Evolutionary conservation across 2,888 invertebrate species (phyloP).

Genomic region (Chymomyza amoena): DNA sequence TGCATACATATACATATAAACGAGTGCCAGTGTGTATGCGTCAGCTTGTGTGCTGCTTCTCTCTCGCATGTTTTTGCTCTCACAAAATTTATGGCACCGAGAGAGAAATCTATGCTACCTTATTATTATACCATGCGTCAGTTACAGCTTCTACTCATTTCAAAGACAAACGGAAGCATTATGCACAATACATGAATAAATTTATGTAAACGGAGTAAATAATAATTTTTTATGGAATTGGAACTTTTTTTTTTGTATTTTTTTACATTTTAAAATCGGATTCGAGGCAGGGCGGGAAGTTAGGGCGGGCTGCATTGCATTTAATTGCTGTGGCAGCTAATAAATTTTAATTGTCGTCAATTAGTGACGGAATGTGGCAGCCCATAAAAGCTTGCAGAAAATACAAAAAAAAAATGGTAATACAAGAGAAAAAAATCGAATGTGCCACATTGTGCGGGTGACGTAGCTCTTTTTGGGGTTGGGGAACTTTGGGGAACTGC

Average conservation of each 20-base stretch:
- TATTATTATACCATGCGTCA: no score
- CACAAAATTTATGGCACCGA: no score
- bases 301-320: conserved; percentile 44
- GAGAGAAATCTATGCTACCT: no score
- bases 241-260: background rate
- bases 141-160: conserved; percentile 10
- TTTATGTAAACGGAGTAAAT: conserved; percentile 26
- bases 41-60: no score
- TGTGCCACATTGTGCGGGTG: background rate
- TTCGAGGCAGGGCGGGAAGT: background rate
- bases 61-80: no score
- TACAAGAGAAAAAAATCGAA: background rate
- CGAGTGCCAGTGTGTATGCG: no score
- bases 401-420: background rate
- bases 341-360: conserved; percentile 73
- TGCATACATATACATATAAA: no score
- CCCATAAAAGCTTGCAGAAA: conserved; percentile 34
- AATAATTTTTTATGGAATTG: background rate
- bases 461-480: background rate
- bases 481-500: background rate
- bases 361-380: conserved; percentile 65
- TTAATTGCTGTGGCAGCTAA: conserved; percentile 72
- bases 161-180: conserved; percentile 32
- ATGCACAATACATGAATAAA: conserved; percentile 24
- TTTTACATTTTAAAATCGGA: conserved; percentile 1